These are phyloP conservation scores for Cricetomys ansorgei DNA, from an alignment of 2,113 vertebrate species.

Conservation along the genomic window DNA sequence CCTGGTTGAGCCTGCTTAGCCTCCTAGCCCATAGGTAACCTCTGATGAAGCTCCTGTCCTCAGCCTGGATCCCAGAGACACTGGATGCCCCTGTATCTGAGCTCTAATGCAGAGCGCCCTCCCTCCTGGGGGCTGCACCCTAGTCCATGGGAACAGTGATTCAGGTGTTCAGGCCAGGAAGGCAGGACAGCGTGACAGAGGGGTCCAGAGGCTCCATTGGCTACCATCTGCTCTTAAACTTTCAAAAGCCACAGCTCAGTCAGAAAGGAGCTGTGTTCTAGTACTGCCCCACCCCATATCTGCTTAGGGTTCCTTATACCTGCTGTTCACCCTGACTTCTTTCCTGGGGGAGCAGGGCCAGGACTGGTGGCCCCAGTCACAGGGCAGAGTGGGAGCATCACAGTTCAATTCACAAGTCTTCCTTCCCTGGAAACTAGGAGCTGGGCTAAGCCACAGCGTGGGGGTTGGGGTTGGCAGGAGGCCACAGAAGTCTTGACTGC, in stretches of 20 bases:
- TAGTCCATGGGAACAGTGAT: background rate
- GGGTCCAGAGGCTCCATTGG: background rate
- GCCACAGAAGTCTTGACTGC: background rate
- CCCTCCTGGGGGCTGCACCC: background rate
- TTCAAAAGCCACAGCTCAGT: background rate
- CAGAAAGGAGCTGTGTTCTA: background rate
- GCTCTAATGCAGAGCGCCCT: background rate
- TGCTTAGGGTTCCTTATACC: background rate
- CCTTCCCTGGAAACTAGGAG: background rate
- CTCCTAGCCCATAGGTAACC: background rate
- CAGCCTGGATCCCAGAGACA: background rate
- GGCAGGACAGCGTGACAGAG: background rate
- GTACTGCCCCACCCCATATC: rapidly evolving
- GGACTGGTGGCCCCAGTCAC: no score
- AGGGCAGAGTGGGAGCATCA: background rate
- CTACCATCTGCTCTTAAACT: background rate
- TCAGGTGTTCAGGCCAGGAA: background rate
- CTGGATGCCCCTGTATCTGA: background rate
- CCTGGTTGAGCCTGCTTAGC: background rate
- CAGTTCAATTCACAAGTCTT: background rate
- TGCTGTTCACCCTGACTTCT: no score
- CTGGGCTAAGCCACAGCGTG: background rate
- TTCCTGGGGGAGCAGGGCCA: background rate
- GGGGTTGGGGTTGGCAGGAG: background rate
- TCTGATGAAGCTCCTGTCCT: background rate